Evolutionary conservation across 2,888 invertebrate genomes (phyloP).

Genomic region (Aethes cnicana): DNA sequence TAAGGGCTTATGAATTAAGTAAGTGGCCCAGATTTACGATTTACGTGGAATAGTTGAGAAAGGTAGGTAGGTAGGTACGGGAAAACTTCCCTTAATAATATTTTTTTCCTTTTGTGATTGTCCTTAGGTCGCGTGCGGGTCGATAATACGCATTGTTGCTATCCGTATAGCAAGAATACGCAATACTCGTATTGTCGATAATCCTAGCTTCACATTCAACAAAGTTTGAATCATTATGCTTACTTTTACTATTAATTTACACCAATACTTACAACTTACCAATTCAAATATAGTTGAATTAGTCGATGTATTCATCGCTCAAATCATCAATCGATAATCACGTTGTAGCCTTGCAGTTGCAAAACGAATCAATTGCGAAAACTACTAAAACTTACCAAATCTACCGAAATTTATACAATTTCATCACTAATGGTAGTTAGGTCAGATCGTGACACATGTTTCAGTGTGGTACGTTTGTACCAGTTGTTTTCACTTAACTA

Average conservation of each 20-base stretch:
- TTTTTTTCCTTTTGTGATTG: background rate
- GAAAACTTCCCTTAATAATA: no score
- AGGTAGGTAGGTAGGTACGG: no score
- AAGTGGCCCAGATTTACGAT: no score
- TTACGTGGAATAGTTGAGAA: no score
- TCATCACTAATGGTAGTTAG: slow-evolving; percentile 27
- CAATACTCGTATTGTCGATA: no score
- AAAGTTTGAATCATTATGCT: no score
- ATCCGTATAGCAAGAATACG: no score
- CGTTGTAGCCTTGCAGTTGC: slow-evolving; percentile 16
- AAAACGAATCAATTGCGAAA: slow-evolving; percentile 23
- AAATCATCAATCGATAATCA: slow-evolving; percentile 8
- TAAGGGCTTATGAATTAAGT: slow-evolving; percentile 39
- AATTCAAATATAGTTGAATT: slow-evolving; percentile 7
- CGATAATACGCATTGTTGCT: no score
- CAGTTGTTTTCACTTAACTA: no score
- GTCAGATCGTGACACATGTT: slow-evolving; percentile 10
- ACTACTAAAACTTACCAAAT: slow-evolving; percentile 13
- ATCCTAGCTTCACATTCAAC: no score
- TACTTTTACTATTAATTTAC: no score
- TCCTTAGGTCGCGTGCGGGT: background rate
- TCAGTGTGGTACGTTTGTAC: slow-evolving; percentile 19
- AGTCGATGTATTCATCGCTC: background rate
- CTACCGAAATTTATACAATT: slow-evolving; percentile 19
- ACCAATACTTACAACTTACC: no score